Conservation (phyloP, 2,888 invertebrate genomes). For the Synanthedon myopaeformis region DNA sequence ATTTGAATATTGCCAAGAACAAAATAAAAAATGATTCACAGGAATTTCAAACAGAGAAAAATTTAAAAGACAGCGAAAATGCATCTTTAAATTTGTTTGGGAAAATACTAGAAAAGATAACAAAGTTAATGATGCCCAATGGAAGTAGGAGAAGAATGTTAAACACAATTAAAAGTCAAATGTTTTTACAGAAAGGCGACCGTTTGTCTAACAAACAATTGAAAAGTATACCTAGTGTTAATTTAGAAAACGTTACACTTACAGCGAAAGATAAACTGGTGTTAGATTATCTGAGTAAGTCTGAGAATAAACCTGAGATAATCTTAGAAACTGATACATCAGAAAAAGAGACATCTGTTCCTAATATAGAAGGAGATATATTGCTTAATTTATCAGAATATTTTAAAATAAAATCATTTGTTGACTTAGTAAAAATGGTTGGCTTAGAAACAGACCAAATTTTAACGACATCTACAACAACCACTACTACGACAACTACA, state of each 20-base stretch:
- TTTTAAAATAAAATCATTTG: constrained; percentile 45
- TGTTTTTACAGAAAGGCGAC: constrained; percentile 16
- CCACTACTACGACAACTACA: constrained; percentile 2
- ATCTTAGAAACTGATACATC: constrained; percentile 13
- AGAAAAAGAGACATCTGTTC: constrained; percentile 9
- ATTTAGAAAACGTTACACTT: constrained; percentile 24
- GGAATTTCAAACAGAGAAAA: neutral
- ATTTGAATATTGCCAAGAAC: constrained; percentile 21
- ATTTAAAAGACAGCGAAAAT: constrained; percentile 20
- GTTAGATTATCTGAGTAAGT: constrained; percentile 41
- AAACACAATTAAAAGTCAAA: constrained; percentile 23
- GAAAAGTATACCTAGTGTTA: constrained; percentile 24
- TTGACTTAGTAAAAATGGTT: constrained; percentile 39
- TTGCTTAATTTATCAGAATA: constrained; percentile 48
- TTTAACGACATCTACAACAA: constrained; percentile 4
- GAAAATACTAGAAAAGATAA: constrained; percentile 40
- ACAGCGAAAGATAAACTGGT: constrained; percentile 48
- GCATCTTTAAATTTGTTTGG: constrained; percentile 35
- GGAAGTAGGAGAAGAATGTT: constrained; percentile 24
- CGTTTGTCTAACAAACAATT: constrained; percentile 21
- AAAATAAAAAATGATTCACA: constrained; percentile 3
- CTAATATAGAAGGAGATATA: constrained; percentile 38
- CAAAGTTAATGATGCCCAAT: constrained; percentile 40
- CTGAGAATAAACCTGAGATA: constrained; percentile 29
- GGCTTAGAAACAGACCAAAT: constrained; percentile 9